A percentile compares a stretch with the other conserved stretches of the same genome.
Conservation (phyloP, 1,140 invertebrate species). For the Drosophila nigrodunni region DNA sequence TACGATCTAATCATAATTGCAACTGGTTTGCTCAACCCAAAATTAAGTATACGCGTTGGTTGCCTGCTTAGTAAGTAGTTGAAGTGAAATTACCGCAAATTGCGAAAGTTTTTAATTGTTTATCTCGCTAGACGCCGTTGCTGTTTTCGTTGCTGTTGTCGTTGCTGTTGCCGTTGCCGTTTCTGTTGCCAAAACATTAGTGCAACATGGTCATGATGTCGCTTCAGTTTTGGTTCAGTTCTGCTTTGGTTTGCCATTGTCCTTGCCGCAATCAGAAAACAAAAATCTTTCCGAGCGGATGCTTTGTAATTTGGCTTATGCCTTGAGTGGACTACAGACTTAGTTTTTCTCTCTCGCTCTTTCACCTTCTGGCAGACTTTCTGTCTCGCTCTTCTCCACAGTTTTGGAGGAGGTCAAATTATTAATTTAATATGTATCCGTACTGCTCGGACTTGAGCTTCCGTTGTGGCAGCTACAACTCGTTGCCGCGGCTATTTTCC, state of each 20-base stretch:
- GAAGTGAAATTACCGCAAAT: constrained; percentile 79
- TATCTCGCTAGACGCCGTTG: constrained; percentile 56
- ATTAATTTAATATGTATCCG: constrained; percentile 84
- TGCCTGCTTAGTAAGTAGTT: constrained; percentile 28
- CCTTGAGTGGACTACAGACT: constrained; percentile 30
- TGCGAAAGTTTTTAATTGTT: constrained; percentile 83
- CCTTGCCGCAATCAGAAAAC: constrained; percentile 75
- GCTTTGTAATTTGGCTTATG: constrained; percentile 56
- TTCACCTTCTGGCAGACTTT: neutral
- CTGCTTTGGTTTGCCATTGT: constrained; percentile 21
- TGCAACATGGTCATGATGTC: constrained; percentile 61
- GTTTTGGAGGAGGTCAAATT: constrained; percentile 75
- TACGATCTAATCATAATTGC: constrained; percentile 44
- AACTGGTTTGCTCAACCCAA: constrained; percentile 10
- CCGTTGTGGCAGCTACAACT: constrained; percentile 53
- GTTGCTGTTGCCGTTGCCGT: constrained; percentile 5
- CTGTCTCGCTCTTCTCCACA: neutral
- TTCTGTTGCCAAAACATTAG: constrained; percentile 65
- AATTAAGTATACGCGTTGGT: constrained; percentile 26
- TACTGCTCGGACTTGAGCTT: constrained; percentile 64
- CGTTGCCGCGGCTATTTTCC: constrained; percentile 27
- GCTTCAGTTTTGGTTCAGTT: neutral
- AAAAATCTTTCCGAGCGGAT: constrained; percentile 72
- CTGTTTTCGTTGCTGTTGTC: constrained; percentile 5
- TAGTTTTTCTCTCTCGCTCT: neutral